Conservation (phyloP, 2,113 vertebrate species). For the Thryonomys swinderianus region DNA sequence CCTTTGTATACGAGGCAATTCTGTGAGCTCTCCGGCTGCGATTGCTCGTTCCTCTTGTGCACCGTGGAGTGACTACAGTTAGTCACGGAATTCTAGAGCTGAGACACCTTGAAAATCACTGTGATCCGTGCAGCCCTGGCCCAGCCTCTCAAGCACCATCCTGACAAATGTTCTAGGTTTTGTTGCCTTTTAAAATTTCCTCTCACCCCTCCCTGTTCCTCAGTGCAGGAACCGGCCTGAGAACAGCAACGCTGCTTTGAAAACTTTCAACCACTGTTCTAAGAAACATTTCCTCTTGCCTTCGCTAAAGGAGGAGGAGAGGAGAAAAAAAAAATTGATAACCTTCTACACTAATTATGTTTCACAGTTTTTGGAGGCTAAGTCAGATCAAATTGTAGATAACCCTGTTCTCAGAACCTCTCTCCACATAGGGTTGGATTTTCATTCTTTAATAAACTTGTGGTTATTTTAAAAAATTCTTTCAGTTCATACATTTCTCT, state of each 20-base stretch:
- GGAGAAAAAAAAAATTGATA: not conserved
- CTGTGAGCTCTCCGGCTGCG: slow-evolving; percentile 19
- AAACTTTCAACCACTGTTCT: not conserved
- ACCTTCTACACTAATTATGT: slow-evolving; percentile 31
- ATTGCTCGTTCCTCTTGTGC: not conserved
- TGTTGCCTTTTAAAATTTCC: not conserved
- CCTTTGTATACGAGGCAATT: slow-evolving; percentile 52
- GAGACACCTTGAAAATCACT: not conserved
- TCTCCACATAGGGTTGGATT: not conserved
- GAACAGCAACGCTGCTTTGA: slow-evolving; percentile 11
- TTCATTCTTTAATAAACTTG: not conserved
- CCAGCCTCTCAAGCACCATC: not conserved
- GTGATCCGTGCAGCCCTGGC: not conserved
- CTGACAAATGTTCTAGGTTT: not conserved
- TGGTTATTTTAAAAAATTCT: not conserved
- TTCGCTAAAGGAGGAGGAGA: not conserved
- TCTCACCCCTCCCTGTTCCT: not conserved
- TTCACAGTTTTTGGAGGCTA: slow-evolving; percentile 35
- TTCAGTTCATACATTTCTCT: not conserved
- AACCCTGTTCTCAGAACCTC: slow-evolving; percentile 6
- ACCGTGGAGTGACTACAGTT: not conserved
- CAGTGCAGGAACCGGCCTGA: not conserved
- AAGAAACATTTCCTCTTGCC: slow-evolving; percentile 12
- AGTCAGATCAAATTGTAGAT: slow-evolving; percentile 8
- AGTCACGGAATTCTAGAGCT: slow-evolving; percentile 44